phyloP scores from a whole-genome alignment of 2,797 vertebrate genomes.

The Capromys pilorides region DNA sequence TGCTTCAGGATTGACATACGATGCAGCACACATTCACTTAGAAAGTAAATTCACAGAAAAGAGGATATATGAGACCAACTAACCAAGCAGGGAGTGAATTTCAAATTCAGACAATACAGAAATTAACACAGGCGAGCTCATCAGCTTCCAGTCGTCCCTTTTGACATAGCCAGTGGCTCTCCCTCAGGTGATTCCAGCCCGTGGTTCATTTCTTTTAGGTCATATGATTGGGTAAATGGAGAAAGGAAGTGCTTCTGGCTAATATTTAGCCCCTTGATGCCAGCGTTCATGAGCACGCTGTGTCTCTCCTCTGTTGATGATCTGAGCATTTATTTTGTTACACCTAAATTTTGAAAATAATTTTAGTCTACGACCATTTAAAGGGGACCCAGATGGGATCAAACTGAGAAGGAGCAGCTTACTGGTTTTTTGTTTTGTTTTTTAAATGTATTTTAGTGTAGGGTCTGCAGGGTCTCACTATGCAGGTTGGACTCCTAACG shows the following conservation, averaged over 20 bases:
- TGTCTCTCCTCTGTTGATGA: conserved; percentile 37
- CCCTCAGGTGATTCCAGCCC: conserved; percentile 68
- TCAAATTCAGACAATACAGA: conserved; percentile 67
- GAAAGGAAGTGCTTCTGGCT: conserved; percentile 36
- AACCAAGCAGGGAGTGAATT: conserved; percentile 59
- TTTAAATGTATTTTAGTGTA: too few relatives aligned
- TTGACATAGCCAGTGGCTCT: conserved; percentile 72
- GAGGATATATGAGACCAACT: conserved; percentile 58
- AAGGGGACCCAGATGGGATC: neutral
- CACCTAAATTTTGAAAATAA: conserved; percentile 52
- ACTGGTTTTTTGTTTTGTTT: neutral
- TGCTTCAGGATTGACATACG: conserved; percentile 36
- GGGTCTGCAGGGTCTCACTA: too few relatives aligned
- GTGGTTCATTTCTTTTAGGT: conserved; percentile 52
- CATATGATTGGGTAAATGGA: conserved; percentile 14
- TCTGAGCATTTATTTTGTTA: conserved; percentile 34
- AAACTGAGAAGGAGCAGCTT: neutral
- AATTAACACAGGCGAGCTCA: conserved; percentile 73
- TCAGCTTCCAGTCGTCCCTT: conserved; percentile 68
- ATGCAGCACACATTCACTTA: conserved; percentile 26
- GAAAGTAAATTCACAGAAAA: conserved; percentile 64
- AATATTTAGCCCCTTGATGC: conserved; percentile 20
- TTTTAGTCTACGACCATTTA: conserved; percentile 5
- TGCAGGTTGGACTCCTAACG: too few relatives aligned
- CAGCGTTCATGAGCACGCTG: neutral